Base-by-base conservation (phyloP, 2,113 vertebrate species). In the Sinocyclocheilus anshuiensis region DNA sequence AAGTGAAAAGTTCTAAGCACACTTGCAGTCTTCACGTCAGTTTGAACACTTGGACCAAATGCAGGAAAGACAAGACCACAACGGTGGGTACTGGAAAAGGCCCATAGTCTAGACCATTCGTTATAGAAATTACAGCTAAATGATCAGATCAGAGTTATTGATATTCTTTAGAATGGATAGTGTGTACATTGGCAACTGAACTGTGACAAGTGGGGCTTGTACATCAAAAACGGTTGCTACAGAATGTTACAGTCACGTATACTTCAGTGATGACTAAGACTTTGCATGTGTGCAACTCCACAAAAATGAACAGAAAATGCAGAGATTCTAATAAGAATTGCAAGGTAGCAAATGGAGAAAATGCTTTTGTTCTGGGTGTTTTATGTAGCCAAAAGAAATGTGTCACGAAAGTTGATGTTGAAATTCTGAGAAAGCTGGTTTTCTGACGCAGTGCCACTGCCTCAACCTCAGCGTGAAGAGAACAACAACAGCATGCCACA, bases 401-500 rank as follows among this genome's bases (percentile, higher is more conserved):
- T 63, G 78, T 81, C 36, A 81, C 2, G 39, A 61, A 24, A 63
- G 57, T 42, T 81, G 78, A 81, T 63, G 78, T 16, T 81, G 57
- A 81, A 81, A 80, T 63, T 80, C 78, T 24, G 55, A 82, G 6
- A 53, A 33, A 29, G 57, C 72, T 55, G 16, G n/a, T 55, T 53
- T n/a, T 71, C 63, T 85, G 22, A 55, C 33, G 36, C 42, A 59
- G 42, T 36, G 57, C 16, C 76, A 78, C 72, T 75, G 72, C 72
- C 39, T 45, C 36, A 55, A 55, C 50, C 48, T 55, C 50, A 36
- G 55, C 24, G 76, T 22, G 15, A 69, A 16, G 36, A 84, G 71
- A 74, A 74, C 71, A 72, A 61, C 69, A 81, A 20, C 84, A 86
- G 53, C 16, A 53, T 26, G 50, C 22, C 42, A 61, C 65, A 77